Base-by-base conservation (phyloP, 2,888 invertebrate genomes). In the Linnaemya tessellans region DNA sequence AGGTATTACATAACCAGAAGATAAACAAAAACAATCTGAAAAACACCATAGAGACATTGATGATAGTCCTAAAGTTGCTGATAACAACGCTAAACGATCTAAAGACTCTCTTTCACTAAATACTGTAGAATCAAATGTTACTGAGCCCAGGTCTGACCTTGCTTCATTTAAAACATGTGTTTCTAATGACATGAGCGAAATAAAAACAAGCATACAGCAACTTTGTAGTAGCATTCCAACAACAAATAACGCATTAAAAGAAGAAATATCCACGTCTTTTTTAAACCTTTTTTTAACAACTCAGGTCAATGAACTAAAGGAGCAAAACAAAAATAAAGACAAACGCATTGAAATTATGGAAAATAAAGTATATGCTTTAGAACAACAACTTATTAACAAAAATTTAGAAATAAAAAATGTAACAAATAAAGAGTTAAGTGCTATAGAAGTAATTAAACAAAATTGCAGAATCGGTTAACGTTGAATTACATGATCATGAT, bases 241-340 rank as follows among this genome's bases (percentile, higher is more conserved):
- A 11, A n/a, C 68, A 0, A 58, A 30, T 1, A 71, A 58, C 13
- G 3, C 58, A 20, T 9, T 58, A 43, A 71, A 58, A 71, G 71
- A 58, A 30, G 71, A 71, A 8, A 71, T 41, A 49, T 13, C 18
- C 20, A 41, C 15, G 13, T 38, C 74, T 11, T 41, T 64, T 35
- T 9, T 35, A 49, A 73, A 60, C 3, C 35, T 73, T 10, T 49
- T 46, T n/a, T n/a, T 73, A 20, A 5, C 60, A 15, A 35, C 35
- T 15, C 60, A 73, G 35, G 73, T 73, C 15, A 60, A 22, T 35
- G 60, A 49, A 11, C 49, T 73, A 4, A 60, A 46, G 20, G 8
- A 62, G 20, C 20, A 73, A 7, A 73, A 49, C 15, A 7, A 15
- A n/a, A 49, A 46, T 15, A 73, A 49, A 49, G 49, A 62, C 0